These are phyloP conservation scores for Clepsis dumicolana DNA, from an alignment of 2,888 invertebrate genomes.

Conservation along the genomic window DNA sequence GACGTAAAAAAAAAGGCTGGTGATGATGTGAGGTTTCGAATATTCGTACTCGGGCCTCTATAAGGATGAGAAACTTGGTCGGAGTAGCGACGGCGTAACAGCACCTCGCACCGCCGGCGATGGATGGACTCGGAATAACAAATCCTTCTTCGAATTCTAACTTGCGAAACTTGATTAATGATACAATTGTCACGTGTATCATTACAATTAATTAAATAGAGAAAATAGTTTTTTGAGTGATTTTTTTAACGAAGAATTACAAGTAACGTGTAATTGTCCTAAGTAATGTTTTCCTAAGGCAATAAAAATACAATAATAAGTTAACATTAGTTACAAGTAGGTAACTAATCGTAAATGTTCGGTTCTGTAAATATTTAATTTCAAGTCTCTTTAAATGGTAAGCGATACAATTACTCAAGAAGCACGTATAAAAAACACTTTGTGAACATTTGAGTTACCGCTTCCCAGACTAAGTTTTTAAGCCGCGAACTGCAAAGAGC, in stretches of 20 bases:
- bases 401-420: constrained; percentile 7
- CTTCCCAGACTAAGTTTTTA: constrained; percentile 38
- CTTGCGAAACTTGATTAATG: constrained; percentile 37
- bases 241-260: neutral
- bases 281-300: too few species aligned
- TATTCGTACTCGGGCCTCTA: too few species aligned
- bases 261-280: too few species aligned
- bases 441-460: constrained; percentile 35
- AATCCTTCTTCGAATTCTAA: constrained; percentile 38
- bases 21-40: too few species aligned
- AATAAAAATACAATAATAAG: too few species aligned
- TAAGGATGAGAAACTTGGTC: constrained; percentile 58
- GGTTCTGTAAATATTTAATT: neutral
- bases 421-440: constrained; percentile 35
- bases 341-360: neutral
- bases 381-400: neutral
- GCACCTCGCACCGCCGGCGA: constrained; percentile 27
- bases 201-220: constrained; percentile 12
- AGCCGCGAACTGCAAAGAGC: constrained; percentile 32
- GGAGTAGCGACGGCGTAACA: constrained; percentile 27
- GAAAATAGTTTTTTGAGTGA: constrained; percentile 11
- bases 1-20: too few species aligned
- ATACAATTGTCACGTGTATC: constrained; percentile 30
- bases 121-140: constrained; percentile 36
- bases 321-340: too few species aligned